Base-by-base conservation (phyloP, 1,140 invertebrate species). In the Agrypnia vestita region DNA sequence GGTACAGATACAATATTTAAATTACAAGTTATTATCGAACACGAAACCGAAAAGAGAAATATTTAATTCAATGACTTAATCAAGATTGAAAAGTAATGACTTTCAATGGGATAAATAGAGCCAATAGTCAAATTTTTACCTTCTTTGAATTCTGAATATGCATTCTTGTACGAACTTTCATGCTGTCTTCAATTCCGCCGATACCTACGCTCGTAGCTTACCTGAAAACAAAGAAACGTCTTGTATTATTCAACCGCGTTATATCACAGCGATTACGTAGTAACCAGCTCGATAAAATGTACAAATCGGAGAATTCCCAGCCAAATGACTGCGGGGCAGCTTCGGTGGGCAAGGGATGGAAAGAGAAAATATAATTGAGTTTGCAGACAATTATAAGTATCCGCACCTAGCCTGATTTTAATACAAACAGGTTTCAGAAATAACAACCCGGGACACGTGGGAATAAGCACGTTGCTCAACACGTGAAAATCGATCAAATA, bases 401-500 rank as follows among this genome's bases (percentile, higher is more conserved):
- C 61, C 19, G n/a, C 35, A 64, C 10, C 35, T 25, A 64, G 61
- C 35, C 13, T 25, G 61, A 64, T 64, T 64, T 64, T 64, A 64
- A 64, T 25, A 35, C 61, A 64, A 64, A 64, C n/a, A 13, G 21
- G 19, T 25, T 21, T 61, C 51, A 6, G 56, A 19, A 62, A 17
- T 8, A 61, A 25, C 13, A 35, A 64, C 12, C 19, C 21, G 10
- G 55, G 13, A 0, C 61, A 64, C 61, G 61, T 64, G 61, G 61
- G 35, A 19, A 64, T 13, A n/a, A 11, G 61, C 61, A 64, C 61
- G 61, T 64, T 64, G 9, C 19, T 10, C 8, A 64, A 64, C 61
- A 64, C 61, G 61, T 64, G 61, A n/a, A 64, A 25, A 64, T 64
- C 61, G 19, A 13, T 64, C 8, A n/a, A 13, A 64, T 64, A 64